Evolutionary conservation across 1,140 invertebrate species (phyloP).

Genomic region (Glomeris maerens): DNA sequence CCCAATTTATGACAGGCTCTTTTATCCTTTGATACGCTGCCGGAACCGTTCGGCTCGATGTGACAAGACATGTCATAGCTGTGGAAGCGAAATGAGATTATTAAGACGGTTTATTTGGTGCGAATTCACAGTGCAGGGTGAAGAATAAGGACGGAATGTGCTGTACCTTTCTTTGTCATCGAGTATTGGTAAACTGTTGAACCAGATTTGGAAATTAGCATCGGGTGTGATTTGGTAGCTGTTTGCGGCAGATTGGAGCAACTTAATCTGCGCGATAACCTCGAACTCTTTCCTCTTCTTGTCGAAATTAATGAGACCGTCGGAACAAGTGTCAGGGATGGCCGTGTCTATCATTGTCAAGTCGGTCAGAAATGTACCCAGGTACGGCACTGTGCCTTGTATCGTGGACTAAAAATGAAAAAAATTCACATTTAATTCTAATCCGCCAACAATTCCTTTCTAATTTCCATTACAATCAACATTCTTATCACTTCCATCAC

Average conservation of each 20-base stretch:
- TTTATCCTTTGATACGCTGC: conserved; percentile 21
- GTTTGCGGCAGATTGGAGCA: conserved; percentile 93
- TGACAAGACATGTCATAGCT: conserved; percentile 65
- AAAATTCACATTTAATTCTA: not conserved
- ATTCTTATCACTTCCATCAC: too few species aligned
- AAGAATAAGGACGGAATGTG: too few species aligned
- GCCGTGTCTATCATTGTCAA: conserved; percentile 98
- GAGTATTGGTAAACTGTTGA: conserved; percentile 70
- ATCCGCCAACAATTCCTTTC: not conserved
- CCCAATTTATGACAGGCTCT: conserved; percentile 24
- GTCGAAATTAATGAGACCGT: conserved; percentile 93
- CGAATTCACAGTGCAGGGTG: too few species aligned
- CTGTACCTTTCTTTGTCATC: conserved; percentile 75
- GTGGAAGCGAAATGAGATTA: conserved; percentile 15
- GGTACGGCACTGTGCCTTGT: conserved; percentile 91
- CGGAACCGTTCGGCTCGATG: conserved; percentile 51
- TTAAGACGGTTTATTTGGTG: not conserved
- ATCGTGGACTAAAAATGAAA: conserved; percentile 29
- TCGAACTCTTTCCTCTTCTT: conserved; percentile 98
- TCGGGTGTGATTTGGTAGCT: conserved; percentile 79
- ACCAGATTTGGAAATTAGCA: conserved; percentile 77
- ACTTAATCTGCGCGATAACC: conserved; percentile 87
- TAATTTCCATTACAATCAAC: conserved; percentile 3
- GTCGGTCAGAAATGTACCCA: conserved; percentile 96
- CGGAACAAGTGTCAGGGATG: conserved; percentile 68